Conservation (phyloP, 2,888 invertebrate species). For the Caprella mutica region DNA sequence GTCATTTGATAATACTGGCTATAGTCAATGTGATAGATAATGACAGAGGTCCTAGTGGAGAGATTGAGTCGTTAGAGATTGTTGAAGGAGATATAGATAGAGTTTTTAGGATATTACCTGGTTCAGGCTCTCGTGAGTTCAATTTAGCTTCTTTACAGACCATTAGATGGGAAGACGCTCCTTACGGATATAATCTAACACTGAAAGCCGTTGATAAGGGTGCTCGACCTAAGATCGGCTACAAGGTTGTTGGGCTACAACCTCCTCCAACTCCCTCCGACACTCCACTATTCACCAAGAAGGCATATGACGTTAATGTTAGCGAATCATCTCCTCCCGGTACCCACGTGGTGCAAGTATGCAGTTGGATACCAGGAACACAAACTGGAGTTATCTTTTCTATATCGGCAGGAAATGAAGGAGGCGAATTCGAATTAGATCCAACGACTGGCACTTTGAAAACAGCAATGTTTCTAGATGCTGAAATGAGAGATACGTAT, state of each 20-base stretch:
- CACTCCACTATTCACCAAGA: slow-evolving; percentile 64
- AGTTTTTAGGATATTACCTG: slow-evolving; percentile 64
- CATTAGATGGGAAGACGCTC: slow-evolving; percentile 42
- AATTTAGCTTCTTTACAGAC: slow-evolving; percentile 37
- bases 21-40: slow-evolving; percentile 72
- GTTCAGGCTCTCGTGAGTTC: slow-evolving; percentile 43
- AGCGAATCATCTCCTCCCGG: slow-evolving; percentile 79
- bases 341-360: slow-evolving; percentile 74
- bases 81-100: slow-evolving; percentile 82
- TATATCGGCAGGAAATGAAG: slow-evolving; percentile 83
- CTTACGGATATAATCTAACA: slow-evolving; percentile 75
- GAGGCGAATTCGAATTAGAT: slow-evolving; percentile 74
- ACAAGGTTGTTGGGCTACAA: slow-evolving; percentile 67
- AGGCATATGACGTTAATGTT: slow-evolving; percentile 71
- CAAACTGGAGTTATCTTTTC: slow-evolving; percentile 59
- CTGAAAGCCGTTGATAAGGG: slow-evolving; percentile 74
- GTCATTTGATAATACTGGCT: slow-evolving; percentile 74
- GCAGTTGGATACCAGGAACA: slow-evolving; percentile 71
- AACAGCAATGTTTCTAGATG: slow-evolving; percentile 68
- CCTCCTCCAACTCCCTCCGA: slow-evolving; percentile 72
- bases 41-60: slow-evolving; percentile 72
- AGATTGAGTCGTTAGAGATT: slow-evolving; percentile 67
- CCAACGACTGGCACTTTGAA: slow-evolving; percentile 79
- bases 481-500: slow-evolving; percentile 70
- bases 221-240: slow-evolving; percentile 60